Base-by-base conservation (phyloP, 1,140 invertebrate species). In the Pseudomyrmex gracilis region DNA sequence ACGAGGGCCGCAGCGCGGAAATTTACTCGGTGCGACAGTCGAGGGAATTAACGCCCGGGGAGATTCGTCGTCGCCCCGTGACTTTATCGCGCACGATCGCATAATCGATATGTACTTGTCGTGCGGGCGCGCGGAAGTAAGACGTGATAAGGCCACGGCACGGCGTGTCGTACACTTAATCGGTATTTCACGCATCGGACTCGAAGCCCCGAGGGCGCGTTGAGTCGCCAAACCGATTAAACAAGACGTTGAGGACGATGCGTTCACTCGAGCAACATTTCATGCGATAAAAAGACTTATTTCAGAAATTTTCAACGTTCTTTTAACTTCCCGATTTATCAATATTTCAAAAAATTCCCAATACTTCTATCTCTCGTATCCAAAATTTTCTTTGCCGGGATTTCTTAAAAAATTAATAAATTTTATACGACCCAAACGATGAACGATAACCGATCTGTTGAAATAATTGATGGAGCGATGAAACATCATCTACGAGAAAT, bases 1-100 rank as follows among this genome's bases (percentile, higher is more conserved):
- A 82, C 55, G 60, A 43, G 51, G 4, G 24, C 34, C 61, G 67
- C 53, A 17, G 58, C 22, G 17, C 71, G 86, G 87, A 88, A 87
- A 83, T 88, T 68, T 86, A 87, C 57, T 67, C 77, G 58, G 70
- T 74, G 74, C 73, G 67, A 58, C 47, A 66, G 70, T 87, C 66
- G 22, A 20, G 64, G 53, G 85, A 87, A 87, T 87, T 87, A 84
- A 61, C 73, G 49, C 45, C 68, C 20, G 51, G 53, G 57, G 77
- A 80, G 76, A 71, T 80, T 80, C 67, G 66, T 80, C 76, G 76
- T 3, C 24, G 53, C 20, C 20, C 34, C 20, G 34, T 78, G 76
- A 71, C 76, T 80, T 78, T 60, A 80, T 80, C 66, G 66, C 43
- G 67, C 60, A 43, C 53, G 66, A 57, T 85, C 47, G 43, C 85